Conservation (phyloP, 1,140 invertebrate genomes). For the Drosophila busckii region DNA sequence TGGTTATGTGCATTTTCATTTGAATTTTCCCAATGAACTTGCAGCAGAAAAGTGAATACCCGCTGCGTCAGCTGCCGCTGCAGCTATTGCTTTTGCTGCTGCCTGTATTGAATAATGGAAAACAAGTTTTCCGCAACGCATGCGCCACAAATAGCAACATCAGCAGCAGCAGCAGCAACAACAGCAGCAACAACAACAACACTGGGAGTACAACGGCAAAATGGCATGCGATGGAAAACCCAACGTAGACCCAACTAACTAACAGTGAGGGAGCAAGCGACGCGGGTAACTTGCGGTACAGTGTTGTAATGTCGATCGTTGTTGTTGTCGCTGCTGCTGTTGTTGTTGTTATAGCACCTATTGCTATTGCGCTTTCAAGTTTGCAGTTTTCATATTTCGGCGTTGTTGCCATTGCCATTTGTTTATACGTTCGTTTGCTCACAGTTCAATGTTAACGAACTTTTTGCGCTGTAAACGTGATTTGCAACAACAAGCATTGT, state of each 20-base stretch:
- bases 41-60: slow-evolving; percentile 70
- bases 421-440: slow-evolving; percentile 39
- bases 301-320: slow-evolving; percentile 58
- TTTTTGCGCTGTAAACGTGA: slow-evolving; percentile 54
- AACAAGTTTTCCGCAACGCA: slow-evolving; percentile 69
- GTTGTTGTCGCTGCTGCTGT: slow-evolving; percentile 20
- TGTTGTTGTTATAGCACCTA: slow-evolving; percentile 28
- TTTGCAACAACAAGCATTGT: slow-evolving; percentile 27
- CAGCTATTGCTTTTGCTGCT: slow-evolving; percentile 28
- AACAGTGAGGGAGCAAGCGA: slow-evolving; percentile 8
- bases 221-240: slow-evolving; percentile 59
- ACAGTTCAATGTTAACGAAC: slow-evolving; percentile 79
- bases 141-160: slow-evolving; percentile 48
- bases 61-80: slow-evolving; percentile 25
- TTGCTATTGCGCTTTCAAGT: slow-evolving; percentile 21
- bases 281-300: slow-evolving; percentile 54
- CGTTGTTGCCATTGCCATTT: slow-evolving; percentile 13
- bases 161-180: slow-evolving; percentile 22
- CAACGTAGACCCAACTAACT: slow-evolving; percentile 30
- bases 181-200: slow-evolving; percentile 2
- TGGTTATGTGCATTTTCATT: slow-evolving; percentile 30
- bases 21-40: slow-evolving; percentile 56
- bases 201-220: slow-evolving; percentile 16
- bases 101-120: slow-evolving; percentile 71
- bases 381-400: slow-evolving; percentile 1